Evolutionary conservation across 2,888 invertebrate genomes (phyloP), one percentile per base, ranked within the genome.

Genomic region (Podotricha telesiphe): DNA sequence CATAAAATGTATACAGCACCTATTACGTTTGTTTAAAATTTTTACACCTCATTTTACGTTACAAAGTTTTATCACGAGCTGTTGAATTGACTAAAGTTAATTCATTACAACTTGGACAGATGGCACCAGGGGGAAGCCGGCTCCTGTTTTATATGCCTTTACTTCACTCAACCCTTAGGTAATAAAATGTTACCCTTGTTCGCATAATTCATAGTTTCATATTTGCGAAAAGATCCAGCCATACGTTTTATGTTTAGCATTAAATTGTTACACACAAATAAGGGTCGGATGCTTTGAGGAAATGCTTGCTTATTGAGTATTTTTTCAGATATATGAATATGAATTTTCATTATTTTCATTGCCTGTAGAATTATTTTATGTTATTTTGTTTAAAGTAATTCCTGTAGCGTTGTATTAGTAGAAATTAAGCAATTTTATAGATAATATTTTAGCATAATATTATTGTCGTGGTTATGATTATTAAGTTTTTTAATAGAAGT

Each of bases 71-170:
- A 67, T 55, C 53, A 61, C 53, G 47, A 62, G 19, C 61, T 28
- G 22, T 34, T 20, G 19, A 62, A 53, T 67, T 66, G n/a, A 51
- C 45, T 51, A 62, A 62, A 67, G 67, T 67, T 67, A 67, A 62
- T 67, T 67, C 67, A 62, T 67, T 67, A 67, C 67, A 67, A 62
- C 61, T 51, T 58, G 19, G 53, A 67, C 67, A 67, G 61, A 67
- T 67, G 67, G 67, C 62, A 67, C 67, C 53, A 15, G 47, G 17
- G 67, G 67, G 67, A 67, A 37, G 51, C 45, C 22, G 45, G 51
- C 62, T 45, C 53, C 34, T 37, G 61, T 53, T 67, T 67, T 67
- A 67, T 62, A 20, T 47, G 17, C 53, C 53, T 20, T 59, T 51
- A 40, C 47, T 40, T 45, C 59, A 28, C 51, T 17, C 51, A 67